Base-by-base conservation (phyloP, 2,888 invertebrate genomes). In the Harpalus rufipes region DNA sequence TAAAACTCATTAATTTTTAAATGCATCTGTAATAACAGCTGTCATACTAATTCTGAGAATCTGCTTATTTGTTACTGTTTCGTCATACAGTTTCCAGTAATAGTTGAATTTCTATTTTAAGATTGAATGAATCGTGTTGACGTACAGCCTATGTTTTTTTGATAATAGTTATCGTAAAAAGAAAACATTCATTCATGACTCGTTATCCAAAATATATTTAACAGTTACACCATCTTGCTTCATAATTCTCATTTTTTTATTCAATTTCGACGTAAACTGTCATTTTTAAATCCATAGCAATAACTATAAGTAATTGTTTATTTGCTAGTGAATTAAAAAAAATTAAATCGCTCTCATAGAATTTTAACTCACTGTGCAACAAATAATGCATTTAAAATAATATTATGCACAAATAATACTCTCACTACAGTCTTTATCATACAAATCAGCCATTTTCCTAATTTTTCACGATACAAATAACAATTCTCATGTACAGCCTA, bases 111-210 rank as follows among this genome's bases (percentile, higher is more conserved):
- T 44, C 44, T 74, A 74, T 74, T 74, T 74, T 74, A 44, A 74
- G 72, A 41, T 68, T 74, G 72, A 74, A 74, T 74, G 72, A 74
- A 68, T 68, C 68, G 41, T 51, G 18, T 74, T 74, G 72, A 74
- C 72, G 72, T 44, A 74, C 18, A 12, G 41, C 41, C 44, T 74
- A 74, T 25, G 14, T 68, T 68, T 74, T 59, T 74, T 74, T 74
- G 44, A 74, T 74, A 74, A 44, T 44, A 74, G 72, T 44, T 74
- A 74, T 74, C 72, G 39, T 68, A 39, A 68, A 68, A 39, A 41
- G 68, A 68, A 68, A 68, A 68, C 68, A 68, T 68, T 68, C 68
- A 68, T 68, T 68, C 14, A 68, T 68, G 68, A 68, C 32, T 68
- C n/a, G 7, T 65, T 18, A 21, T 63, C 14, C 59, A 63, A 21